Percentiles rank a stretch among this genome's conserved stretches.
Evolutionary conservation across 2,888 invertebrate genomes (phyloP).

Genomic region (Digitonthophagus gazella): DNA sequence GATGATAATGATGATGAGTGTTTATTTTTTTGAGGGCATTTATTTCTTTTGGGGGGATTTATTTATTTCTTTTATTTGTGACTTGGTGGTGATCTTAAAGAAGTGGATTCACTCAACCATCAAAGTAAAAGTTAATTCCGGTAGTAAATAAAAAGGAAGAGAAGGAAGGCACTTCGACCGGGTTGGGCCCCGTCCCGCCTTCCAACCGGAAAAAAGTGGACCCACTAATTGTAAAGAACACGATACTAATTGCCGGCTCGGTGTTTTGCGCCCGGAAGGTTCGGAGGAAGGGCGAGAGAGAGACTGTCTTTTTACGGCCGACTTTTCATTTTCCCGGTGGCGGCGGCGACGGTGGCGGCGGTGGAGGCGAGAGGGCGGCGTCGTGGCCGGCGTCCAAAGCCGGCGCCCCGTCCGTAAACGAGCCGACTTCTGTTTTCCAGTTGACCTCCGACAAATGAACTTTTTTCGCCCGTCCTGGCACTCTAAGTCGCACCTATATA

Average conservation of each 20-base stretch:
- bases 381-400: conserved; percentile 32
- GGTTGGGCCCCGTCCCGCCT: not conserved
- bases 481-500: conserved; percentile 41
- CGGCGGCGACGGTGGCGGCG: conserved; percentile 30
- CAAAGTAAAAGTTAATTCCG: conserved; percentile 14
- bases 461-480: conserved; percentile 44
- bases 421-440: conserved; percentile 50
- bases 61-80: too few species aligned
- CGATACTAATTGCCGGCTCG: conserved; percentile 52
- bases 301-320: conserved; percentile 36
- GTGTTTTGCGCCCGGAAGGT: conserved; percentile 48
- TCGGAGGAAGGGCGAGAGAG: conserved; percentile 36
- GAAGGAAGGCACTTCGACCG: not conserved
- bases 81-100: too few species aligned
- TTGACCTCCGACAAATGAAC: conserved; percentile 50
- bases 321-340: conserved; percentile 28
- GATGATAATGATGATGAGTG: too few species aligned
- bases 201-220: conserved; percentile 39
- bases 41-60: too few species aligned
- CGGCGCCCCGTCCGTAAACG: conserved; percentile 46
- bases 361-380: conserved; percentile 48
- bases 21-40: too few species aligned
- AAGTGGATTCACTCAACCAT: not conserved
- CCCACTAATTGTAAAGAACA: conserved; percentile 51
- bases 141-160: conserved; percentile 9